Percentiles rank a stretch among this genome's conserved stretches.
Evolutionary conservation across 2,113 vertebrate species (phyloP).

Genomic region (Corythaixoides concolor): DNA sequence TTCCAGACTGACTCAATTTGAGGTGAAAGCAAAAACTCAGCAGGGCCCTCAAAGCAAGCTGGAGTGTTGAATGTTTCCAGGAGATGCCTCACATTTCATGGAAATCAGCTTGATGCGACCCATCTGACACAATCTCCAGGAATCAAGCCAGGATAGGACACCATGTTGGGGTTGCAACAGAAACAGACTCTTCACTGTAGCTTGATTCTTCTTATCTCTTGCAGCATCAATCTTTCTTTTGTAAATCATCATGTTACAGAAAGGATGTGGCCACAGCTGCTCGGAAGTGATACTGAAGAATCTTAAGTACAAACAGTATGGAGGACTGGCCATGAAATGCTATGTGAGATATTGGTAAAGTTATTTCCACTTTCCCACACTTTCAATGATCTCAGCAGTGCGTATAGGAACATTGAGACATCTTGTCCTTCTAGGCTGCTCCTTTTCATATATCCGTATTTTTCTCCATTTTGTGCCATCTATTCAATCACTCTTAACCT

Average conservation of each 20-base stretch:
- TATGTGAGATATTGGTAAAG: neutral
- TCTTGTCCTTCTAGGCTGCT: neutral
- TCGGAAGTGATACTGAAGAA: neutral
- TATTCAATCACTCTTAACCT: neutral
- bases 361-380: neutral
- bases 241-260: neutral
- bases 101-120: neutral
- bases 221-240: neutral
- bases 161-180: neutral
- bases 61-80: neutral
- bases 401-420: neutral
- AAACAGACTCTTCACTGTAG: neutral
- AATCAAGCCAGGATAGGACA: neutral
- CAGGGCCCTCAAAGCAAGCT: neutral
- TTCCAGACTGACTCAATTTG: neutral
- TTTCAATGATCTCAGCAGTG: neutral
- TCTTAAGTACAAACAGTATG: neutral
- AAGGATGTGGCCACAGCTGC: constrained; percentile 40
- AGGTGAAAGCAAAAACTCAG: neutral
- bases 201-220: neutral
- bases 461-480: neutral
- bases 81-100: neutral
- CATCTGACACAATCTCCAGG: accelerated
- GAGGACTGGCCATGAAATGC: neutral
- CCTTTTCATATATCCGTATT: neutral